Evolutionary conservation across 2,113 vertebrate species (phyloP).

Genomic region (Struthidea cinerea): DNA sequence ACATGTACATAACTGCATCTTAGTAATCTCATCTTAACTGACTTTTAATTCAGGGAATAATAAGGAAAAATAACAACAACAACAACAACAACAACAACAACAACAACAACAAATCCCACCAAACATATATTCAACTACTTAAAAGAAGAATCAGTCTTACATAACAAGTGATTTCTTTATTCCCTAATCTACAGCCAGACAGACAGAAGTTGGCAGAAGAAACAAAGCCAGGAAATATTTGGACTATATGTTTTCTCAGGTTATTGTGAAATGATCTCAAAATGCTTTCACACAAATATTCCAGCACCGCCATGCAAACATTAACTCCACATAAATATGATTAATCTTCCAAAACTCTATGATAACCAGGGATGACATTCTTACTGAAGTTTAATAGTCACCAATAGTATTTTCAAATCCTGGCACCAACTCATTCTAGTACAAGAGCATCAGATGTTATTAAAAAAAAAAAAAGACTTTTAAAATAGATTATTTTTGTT

Average conservation of each 20-base stretch:
- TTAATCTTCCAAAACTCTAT: background rate
- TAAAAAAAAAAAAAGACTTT: background rate
- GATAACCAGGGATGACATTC: background rate
- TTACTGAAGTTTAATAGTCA: background rate
- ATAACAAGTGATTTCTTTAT: background rate
- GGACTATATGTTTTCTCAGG: background rate
- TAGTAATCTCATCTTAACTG: background rate
- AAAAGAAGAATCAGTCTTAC: background rate
- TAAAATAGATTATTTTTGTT: background rate
- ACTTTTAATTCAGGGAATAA: background rate
- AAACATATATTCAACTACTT: background rate
- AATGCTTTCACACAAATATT: background rate
- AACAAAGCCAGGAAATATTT: background rate
- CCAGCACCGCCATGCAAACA: background rate
- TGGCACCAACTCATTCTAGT: background rate
- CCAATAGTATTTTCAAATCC: background rate
- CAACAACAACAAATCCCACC: fast-evolving
- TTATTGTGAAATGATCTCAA: background rate
- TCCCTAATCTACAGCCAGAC: background rate
- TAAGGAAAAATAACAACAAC: background rate
- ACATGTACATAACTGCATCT: background rate
- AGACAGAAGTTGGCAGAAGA: background rate
- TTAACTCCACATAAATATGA: background rate
- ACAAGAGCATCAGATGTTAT: fast-evolving
- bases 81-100: fast-evolving